Evolutionary conservation across 2,113 vertebrate genomes (phyloP).

Genomic region (Cricetomys ansorgei): DNA sequence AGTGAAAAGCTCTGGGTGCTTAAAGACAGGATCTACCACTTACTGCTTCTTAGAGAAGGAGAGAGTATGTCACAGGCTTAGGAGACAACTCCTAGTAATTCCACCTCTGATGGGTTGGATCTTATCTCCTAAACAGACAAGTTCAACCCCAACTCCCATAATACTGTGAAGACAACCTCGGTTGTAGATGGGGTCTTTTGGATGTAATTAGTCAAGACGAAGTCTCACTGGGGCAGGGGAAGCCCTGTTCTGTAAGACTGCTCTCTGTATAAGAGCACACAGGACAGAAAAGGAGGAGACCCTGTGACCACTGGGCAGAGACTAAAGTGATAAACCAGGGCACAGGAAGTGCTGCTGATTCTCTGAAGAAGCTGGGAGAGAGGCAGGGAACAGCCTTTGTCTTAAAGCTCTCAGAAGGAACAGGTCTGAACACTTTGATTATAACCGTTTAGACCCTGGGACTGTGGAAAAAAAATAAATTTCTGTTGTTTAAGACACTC

Average conservation of each 20-base stretch:
- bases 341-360: too few species aligned
- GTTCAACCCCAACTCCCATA: not conserved
- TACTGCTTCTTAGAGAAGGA: not conserved
- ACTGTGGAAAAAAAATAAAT: not conserved
- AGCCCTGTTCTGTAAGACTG: not conserved
- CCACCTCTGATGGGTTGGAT: not conserved
- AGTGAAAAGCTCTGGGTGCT: too few species aligned
- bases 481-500: not conserved
- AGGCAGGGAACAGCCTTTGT: not conserved
- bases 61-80: not conserved
- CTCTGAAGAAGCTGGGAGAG: not conserved
- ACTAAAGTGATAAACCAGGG: not conserved
- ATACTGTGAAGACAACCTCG: not conserved
- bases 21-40: not conserved
- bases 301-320: not conserved
- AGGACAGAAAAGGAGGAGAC: too few species aligned
- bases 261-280: not conserved
- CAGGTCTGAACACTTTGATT: not conserved
- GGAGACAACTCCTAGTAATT: not conserved
- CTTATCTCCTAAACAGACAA: not conserved
- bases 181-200: not conserved
- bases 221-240: not conserved
- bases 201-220: not conserved
- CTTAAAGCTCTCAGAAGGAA: not conserved
- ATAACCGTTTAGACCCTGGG: not conserved